Evolutionary conservation across 2,113 vertebrate genomes (phyloP).

Genomic region (Strigops habroptila): DNA sequence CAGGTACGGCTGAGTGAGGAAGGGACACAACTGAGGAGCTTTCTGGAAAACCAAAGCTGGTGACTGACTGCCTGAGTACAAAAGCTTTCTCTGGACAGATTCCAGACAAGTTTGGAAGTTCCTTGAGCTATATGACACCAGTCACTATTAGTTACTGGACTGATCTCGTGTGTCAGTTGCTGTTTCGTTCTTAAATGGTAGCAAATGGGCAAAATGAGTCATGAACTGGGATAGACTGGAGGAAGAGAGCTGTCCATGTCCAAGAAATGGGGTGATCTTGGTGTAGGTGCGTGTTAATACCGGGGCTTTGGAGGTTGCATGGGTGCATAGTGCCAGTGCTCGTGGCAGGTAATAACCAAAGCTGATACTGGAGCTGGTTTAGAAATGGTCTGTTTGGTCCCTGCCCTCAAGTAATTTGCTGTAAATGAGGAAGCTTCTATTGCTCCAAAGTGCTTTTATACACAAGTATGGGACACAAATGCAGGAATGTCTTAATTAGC

Average conservation of each 20-base stretch:
- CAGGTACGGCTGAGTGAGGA: background rate
- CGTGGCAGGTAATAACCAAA: fast-evolving
- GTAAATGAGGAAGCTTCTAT: background rate
- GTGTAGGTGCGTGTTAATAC: fast-evolving
- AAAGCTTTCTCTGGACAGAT: background rate
- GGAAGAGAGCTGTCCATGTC: background rate
- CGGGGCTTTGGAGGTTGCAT: background rate
- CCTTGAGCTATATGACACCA: background rate
- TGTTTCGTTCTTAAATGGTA: background rate
- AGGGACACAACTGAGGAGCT: background rate
- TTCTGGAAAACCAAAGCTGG: background rate
- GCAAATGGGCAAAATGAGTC: background rate
- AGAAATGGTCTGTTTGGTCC: background rate
- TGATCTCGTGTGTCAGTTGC: background rate
- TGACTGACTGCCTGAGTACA: background rate
- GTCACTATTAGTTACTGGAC: background rate
- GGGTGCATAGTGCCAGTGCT: fast-evolving
- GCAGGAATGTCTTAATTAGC: fast-evolving
- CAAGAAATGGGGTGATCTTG: background rate
- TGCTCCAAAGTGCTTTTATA: background rate
- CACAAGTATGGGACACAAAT: background rate
- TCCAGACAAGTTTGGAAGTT: background rate
- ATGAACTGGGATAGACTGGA: background rate
- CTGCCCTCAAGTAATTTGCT: too few relatives aligned
- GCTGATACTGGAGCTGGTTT: background rate